These are phyloP conservation scores for Anguilla japonica DNA, from an alignment of 2,113 vertebrate genomes.

Conservation along the genomic window DNA sequence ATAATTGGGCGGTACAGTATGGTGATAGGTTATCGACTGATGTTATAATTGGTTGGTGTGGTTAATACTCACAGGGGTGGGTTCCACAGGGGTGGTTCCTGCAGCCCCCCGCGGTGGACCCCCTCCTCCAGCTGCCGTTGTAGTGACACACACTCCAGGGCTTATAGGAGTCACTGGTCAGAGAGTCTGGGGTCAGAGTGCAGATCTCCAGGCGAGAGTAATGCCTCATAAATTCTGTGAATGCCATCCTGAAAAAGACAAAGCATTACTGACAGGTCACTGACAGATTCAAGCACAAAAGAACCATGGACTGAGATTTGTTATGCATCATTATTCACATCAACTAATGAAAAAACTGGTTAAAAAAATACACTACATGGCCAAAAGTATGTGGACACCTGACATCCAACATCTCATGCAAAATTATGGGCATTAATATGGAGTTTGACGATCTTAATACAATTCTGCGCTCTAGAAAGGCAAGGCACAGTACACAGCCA, in stretches of 20 bases:
- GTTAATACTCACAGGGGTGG: constrained; percentile 58
- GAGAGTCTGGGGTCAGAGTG: constrained; percentile 81
- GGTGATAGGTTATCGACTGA: background rate
- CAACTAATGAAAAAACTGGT: no score
- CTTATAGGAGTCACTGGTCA: constrained; percentile 71
- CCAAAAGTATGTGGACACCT: no score
- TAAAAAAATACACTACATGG: no score
- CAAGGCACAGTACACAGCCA: no score
- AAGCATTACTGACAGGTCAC: background rate
- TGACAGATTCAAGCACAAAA: background rate
- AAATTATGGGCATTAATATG: no score
- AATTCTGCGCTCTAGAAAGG: no score
- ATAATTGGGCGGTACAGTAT: no score
- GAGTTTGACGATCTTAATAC: no score
- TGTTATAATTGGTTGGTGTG: background rate
- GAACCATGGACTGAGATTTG: no score
- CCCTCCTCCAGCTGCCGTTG: constrained; percentile 79
- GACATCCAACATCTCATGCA: no score
- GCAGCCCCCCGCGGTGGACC: constrained; percentile 82
- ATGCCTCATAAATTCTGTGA: constrained; percentile 74
- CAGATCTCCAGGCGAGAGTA: constrained; percentile 86
- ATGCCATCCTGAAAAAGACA: constrained; percentile 75
- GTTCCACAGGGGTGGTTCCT: constrained; percentile 75
- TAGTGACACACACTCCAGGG: constrained; percentile 79
- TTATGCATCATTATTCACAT: no score